These are phyloP conservation scores for Gadus macrocephalus DNA, from an alignment of 2,113 vertebrate species.

Conservation along the genomic window DNA sequence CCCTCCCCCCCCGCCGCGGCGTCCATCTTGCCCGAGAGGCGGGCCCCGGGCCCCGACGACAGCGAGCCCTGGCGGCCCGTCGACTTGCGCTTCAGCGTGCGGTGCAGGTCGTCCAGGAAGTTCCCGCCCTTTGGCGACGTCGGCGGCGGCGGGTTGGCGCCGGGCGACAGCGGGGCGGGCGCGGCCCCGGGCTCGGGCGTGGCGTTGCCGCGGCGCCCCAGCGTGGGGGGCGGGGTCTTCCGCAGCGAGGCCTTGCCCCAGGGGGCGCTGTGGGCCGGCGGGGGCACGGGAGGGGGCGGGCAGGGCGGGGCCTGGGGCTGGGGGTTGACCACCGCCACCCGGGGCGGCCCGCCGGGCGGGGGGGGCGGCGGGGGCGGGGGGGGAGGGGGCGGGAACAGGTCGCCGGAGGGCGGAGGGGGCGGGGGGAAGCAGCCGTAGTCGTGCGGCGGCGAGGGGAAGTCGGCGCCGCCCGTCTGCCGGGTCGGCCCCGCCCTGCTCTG, in stretches of 20 bases:
- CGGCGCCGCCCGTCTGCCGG: constrained; percentile 63
- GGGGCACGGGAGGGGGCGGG: constrained; percentile 52
- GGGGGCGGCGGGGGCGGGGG: constrained; percentile 47
- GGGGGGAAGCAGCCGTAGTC: constrained; percentile 85
- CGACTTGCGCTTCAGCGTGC: constrained; percentile 94
- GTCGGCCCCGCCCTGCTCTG: constrained; percentile 69
- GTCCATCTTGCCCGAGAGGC: constrained; percentile 73
- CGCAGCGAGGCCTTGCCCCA: constrained; percentile 84
- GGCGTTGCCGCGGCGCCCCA: constrained; percentile 75
- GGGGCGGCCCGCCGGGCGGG: constrained; percentile 71
- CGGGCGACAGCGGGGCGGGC: constrained; percentile 51
- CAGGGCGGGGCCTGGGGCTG: constrained; percentile 79
- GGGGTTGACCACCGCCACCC: constrained; percentile 89
- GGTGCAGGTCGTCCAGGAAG: constrained; percentile 91
- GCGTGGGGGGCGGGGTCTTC: constrained; percentile 83
- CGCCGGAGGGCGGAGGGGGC: constrained; percentile 75
- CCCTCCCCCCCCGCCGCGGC: constrained; percentile 60
- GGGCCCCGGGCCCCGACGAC: constrained; percentile 71
- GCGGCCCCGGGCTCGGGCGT: constrained; percentile 75
- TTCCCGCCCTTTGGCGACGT: constrained; percentile 89
- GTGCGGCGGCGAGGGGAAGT: constrained; percentile 80
- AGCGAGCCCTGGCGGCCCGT: constrained; percentile 85
- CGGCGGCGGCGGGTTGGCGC: constrained; percentile 65
- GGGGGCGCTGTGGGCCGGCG: constrained; percentile 46
- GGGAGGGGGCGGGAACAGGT: constrained; percentile 83